Conservation (phyloP, 2,888 invertebrate genomes). For the Perdita meconis region DNA sequence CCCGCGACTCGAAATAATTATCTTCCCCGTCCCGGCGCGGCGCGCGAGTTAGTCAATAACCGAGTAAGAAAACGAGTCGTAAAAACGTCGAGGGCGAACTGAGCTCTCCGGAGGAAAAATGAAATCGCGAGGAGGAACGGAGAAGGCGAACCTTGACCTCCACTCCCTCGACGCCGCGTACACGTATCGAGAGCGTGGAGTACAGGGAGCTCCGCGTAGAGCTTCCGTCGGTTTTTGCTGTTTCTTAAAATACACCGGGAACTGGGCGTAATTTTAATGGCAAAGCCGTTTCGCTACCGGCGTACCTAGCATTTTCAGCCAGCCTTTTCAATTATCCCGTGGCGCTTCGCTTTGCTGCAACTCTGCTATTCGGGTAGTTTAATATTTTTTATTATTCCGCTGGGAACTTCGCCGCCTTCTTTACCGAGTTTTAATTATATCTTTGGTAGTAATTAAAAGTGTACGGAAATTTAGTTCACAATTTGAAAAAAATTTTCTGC, state of each 20-base stretch:
- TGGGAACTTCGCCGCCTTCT: neutral
- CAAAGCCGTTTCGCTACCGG: conserved; percentile 1
- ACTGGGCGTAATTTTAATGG: conserved; percentile 17
- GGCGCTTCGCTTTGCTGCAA: neutral
- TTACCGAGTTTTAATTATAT: neutral
- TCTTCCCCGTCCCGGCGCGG: neutral
- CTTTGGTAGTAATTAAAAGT: neutral
- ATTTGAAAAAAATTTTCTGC: too few species aligned
- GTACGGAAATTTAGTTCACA: too few species aligned
- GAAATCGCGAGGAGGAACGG: conserved; percentile 24
- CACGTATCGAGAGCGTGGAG: neutral
- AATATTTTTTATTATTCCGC: neutral
- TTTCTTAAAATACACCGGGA: conserved; percentile 47
- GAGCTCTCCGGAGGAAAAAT: conserved; percentile 23
- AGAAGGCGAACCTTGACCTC: conserved; percentile 54
- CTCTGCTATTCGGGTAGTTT: too few species aligned
- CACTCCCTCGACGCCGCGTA: neutral
- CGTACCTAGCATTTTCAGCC: conserved; percentile 2
- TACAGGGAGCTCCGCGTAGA: neutral
- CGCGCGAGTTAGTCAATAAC: conserved; percentile 9
- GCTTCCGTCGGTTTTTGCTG: conserved; percentile 6
- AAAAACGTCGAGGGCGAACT: conserved; percentile 21
- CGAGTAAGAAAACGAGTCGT: conserved; percentile 27
- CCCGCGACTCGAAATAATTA: conserved; percentile 36
- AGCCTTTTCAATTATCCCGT: neutral